phyloP scores from a whole-genome alignment of 2,797 vertebrate genomes.

The Lophura swinhoii region DNA sequence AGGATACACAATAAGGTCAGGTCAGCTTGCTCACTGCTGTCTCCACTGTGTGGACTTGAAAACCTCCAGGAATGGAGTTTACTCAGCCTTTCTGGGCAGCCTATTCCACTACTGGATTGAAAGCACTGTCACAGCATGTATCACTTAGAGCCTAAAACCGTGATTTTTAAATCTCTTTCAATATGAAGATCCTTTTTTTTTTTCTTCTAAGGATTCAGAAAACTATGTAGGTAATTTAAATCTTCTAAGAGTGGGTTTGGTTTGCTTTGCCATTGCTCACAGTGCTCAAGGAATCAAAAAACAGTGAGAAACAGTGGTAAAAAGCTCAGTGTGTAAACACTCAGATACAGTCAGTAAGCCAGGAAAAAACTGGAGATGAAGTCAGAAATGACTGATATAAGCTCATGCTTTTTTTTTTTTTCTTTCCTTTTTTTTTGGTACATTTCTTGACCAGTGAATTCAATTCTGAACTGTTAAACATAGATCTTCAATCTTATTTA shows the following conservation, averaged over 20 bases:
- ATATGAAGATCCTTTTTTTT: neutral
- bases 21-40: neutral
- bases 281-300: neutral
- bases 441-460: conserved; percentile 19
- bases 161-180: neutral
- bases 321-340: neutral
- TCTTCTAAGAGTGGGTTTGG: neutral
- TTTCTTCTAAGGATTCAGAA: neutral
- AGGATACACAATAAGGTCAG: neutral
- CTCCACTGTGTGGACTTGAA: neutral
- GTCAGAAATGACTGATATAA: neutral
- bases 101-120: neutral
- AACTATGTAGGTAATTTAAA: neutral
- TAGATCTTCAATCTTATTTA: neutral
- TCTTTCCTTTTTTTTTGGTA: neutral
- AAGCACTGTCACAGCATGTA: neutral
- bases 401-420: neutral
- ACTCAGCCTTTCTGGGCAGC: neutral
- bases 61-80: neutral
- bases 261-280: neutral
- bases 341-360: neutral
- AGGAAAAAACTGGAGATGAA: neutral
- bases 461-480: neutral
- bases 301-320: neutral
- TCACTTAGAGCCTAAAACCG: neutral